Percentiles rank a stretch among this genome's conserved stretches.
phyloP scores from a whole-genome alignment of 1,140 invertebrate species.

The Drosophila pseudoobscura region DNA sequence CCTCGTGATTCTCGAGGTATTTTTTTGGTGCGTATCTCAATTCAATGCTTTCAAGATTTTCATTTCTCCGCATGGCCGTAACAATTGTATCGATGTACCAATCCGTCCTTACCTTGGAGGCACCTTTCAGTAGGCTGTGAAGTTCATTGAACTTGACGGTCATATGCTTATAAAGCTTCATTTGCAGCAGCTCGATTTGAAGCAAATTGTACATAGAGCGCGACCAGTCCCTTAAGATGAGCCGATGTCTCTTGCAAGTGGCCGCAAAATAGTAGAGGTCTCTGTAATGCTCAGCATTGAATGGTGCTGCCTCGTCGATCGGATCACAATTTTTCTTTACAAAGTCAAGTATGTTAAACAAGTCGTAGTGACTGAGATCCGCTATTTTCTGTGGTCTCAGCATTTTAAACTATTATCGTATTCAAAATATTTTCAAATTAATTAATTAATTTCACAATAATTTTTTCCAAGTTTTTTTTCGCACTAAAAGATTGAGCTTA shows the following conservation, averaged over 20 bases:
- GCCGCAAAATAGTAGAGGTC: slow-evolving; percentile 21
- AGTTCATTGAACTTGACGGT: slow-evolving; percentile 5
- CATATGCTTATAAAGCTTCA: neutral
- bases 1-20: neutral
- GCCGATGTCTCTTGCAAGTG: neutral
- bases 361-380: neutral
- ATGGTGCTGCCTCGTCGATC: neutral
- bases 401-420: no score
- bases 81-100: slow-evolving; percentile 4
- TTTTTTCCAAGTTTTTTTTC: no score
- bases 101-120: slow-evolving; percentile 1
- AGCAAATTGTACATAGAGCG: slow-evolving; percentile 1
- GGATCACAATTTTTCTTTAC: slow-evolving; percentile 5
- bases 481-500: no score
- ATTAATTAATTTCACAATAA: no score
- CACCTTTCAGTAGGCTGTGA: neutral
- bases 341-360: slow-evolving; percentile 15
- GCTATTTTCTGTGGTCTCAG: neutral
- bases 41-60: neutral
- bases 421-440: no score
- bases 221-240: slow-evolving; percentile 7
- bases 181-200: slow-evolving; percentile 6
- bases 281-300: slow-evolving; percentile 1
- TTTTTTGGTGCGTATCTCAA: neutral
- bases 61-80: slow-evolving; percentile 1